These are phyloP conservation scores for Haliclystus octoradiatus DNA, from an alignment of 30 jellyfish, hydroid and myxozoan genomes.

Conservation along the genomic window DNA sequence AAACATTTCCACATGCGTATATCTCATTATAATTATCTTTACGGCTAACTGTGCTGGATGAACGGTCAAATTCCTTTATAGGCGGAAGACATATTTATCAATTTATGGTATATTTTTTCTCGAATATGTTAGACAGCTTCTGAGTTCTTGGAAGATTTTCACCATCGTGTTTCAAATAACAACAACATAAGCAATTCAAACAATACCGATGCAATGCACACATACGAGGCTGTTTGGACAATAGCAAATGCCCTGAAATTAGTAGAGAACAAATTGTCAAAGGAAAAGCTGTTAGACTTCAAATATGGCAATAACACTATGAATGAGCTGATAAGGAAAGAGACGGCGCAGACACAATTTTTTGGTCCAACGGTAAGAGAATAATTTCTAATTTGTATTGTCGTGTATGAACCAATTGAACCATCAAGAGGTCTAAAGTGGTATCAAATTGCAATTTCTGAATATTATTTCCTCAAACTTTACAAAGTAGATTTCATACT, in stretches of 20 bases:
- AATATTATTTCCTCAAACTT: too few relatives aligned
- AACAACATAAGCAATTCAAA: neutral
- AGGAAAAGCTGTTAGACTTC: slow-evolving; percentile 13
- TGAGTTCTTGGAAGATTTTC: too few relatives aligned
- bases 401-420: neutral
- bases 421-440: neutral
- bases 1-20: too few relatives aligned
- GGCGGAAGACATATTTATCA: too few relatives aligned
- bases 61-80: too few relatives aligned
- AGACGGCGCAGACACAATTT: slow-evolving; percentile 18
- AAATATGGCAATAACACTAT: slow-evolving; percentile 35
- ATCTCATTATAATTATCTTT: too few relatives aligned
- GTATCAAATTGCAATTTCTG: neutral
- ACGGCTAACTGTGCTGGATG: too few relatives aligned
- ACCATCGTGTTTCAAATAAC: too few relatives aligned
- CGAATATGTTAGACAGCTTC: too few relatives aligned
- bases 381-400: too few relatives aligned
- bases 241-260: slow-evolving; percentile 44
- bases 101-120: too few relatives aligned
- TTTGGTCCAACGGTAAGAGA: slow-evolving; percentile 64
- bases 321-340: slow-evolving; percentile 11
- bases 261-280: slow-evolving; percentile 20
- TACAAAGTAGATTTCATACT: too few relatives aligned
- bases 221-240: slow-evolving; percentile 46
- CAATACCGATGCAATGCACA: slow-evolving; percentile 16